A percentile compares a stretch with the other conserved stretches of the same genome.
Conservation (phyloP, 2,888 invertebrate genomes). For the Himalopsyche kuldschensis region DNA sequence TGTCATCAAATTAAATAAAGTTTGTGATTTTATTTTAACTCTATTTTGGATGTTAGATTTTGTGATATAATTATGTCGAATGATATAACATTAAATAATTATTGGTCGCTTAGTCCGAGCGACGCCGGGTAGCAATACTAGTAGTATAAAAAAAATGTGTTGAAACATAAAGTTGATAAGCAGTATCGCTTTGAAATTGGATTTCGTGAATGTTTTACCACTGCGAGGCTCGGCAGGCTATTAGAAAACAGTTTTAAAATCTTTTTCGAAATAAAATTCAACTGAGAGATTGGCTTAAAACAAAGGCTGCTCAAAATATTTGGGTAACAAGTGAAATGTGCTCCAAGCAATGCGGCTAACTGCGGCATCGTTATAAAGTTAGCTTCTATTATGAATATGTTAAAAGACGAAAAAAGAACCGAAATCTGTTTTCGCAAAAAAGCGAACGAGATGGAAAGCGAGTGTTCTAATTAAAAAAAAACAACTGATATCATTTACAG, state of each 20-base stretch:
- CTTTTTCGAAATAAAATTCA: conserved; percentile 10
- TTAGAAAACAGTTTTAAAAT: background rate
- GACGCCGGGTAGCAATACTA: no score
- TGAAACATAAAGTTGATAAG: no score
- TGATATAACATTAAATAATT: no score
- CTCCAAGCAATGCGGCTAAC: conserved; percentile 32
- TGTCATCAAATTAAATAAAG: no score
- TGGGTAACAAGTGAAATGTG: conserved; percentile 26
- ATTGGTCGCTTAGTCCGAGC: no score
- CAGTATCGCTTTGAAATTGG: no score
- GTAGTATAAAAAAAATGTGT: background rate
- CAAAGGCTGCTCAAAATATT: conserved; percentile 22
- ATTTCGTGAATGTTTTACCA: background rate
- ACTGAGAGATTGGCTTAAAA: conserved; percentile 3
- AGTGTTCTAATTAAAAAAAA: background rate
- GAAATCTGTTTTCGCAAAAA: conserved; percentile 6
- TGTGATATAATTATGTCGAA: no score
- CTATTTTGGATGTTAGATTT: no score
- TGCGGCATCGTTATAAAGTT: conserved; percentile 37
- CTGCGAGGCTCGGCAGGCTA: background rate
- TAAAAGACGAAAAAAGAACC: conserved; percentile 1
- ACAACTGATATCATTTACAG: background rate
- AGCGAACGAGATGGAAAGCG: background rate
- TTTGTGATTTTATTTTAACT: no score
- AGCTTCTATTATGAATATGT: background rate